Conservation (phyloP, 2,797 vertebrate genomes). For the Sebastiscus tertius region DNA sequence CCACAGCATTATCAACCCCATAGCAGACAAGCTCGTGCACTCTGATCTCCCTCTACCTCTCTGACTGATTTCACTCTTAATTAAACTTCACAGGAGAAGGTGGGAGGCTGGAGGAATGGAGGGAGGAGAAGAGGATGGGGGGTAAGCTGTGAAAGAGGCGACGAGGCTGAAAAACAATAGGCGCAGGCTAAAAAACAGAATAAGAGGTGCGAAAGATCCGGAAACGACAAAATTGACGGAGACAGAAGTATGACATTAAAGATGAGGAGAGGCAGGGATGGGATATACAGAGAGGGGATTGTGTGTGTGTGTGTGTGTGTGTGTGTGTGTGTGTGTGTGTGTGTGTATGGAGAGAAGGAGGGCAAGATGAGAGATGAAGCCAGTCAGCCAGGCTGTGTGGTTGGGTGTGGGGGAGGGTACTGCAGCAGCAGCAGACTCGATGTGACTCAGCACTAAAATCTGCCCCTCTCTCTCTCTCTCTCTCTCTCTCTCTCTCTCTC, state of each 20-base stretch:
- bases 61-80: slow-evolving; percentile 66
- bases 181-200: not conserved
- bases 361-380: slow-evolving; percentile 56
- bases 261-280: not conserved
- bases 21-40: slow-evolving; percentile 58
- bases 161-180: slow-evolving; percentile 34
- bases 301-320: slow-evolving; percentile 7
- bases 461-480: slow-evolving; percentile 33
- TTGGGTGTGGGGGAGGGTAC: slow-evolving; percentile 60
- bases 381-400: slow-evolving; percentile 48
- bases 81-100: slow-evolving; percentile 68
- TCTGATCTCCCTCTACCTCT: slow-evolving; percentile 56
- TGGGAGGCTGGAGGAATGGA: slow-evolving; percentile 20
- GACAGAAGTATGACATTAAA: slow-evolving; percentile 1
- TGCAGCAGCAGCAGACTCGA: slow-evolving; percentile 59
- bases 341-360: slow-evolving; percentile 26
- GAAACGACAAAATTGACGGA: slow-evolving; percentile 2
- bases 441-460: slow-evolving; percentile 82
- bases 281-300: not conserved
- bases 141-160: slow-evolving; percentile 44
- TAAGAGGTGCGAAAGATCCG: slow-evolving; percentile 23
- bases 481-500: slow-evolving; percentile 35
- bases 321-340: not conserved
- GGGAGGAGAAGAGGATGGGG: not conserved
- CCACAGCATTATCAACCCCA: slow-evolving; percentile 61